Evolutionary conservation across 2,113 vertebrate genomes (phyloP), one percentile per base, ranked within the genome.

Genomic region (Sinosuthora webbiana): DNA sequence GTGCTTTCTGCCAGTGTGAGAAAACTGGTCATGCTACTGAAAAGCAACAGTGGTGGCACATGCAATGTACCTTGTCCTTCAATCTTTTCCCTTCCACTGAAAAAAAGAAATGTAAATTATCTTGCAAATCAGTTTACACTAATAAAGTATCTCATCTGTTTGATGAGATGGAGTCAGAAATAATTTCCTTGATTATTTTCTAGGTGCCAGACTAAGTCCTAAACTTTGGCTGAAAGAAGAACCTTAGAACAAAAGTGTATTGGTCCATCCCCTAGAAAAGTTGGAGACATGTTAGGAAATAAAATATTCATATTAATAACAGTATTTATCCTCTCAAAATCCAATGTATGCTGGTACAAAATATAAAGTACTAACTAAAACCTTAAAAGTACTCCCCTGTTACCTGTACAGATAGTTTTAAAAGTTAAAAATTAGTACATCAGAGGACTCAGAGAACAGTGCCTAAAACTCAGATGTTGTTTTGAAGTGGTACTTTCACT

Each of bases 1-100:
- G 69, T n/a, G 92, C 47, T 82, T 95, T 74, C 81, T 96, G 77
- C 44, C 81, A 93, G 5, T 50, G 93, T 76, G 94, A 95, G 80
- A 94, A 90, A 96, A 84, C 52, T 69, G 83, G 73, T 94, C 39
- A 62, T 68, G 56, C 65, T 89, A 78, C 21, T 63, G 41, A 92
- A 90, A 50, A 92, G 45, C 69, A 97, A 45, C 0, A 44, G 20
- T 41, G 50, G 57, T 89, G 64, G 45, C 80, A 76, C 6, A 80
- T 60, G 73, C n/a, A 91, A 23, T 65, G 33, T 52, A 53, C 47
- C 60, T 63, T 59, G 37, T 93, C 52, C 45, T 85, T 25, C 39
- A 95, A 31, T 35, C 35, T 64, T 69, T 82, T 85, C 31, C 71
- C 11, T 63, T 71, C 37, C 27, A 60, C n/a, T 41, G 28, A 85